These are phyloP conservation scores for Acrocephalus scirpaceus DNA, from an alignment of 2,797 vertebrate species.

Conservation along the genomic window DNA sequence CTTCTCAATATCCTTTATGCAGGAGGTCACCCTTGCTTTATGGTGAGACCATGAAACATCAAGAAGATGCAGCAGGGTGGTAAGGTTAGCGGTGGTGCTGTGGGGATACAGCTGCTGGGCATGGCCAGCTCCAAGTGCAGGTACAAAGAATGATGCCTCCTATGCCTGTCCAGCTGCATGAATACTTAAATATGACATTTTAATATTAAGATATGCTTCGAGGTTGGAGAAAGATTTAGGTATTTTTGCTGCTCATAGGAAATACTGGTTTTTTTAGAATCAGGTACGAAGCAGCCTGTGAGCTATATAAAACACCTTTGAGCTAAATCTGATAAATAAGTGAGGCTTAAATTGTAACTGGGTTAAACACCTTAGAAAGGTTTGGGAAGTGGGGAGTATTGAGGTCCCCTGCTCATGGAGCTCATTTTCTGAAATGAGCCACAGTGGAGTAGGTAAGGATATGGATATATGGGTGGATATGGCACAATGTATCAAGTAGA, in stretches of 20 bases:
- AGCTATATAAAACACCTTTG: neutral
- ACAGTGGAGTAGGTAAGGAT: neutral
- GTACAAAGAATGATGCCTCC: neutral
- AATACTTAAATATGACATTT: neutral
- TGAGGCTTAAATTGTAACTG: neutral
- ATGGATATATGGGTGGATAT: accelerated
- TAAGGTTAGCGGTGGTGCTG: accelerated
- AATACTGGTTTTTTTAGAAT: neutral
- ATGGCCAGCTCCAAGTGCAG: neutral
- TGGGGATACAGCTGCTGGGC: neutral
- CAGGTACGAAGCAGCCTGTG: neutral
- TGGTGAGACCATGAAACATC: neutral
- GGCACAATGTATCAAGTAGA: neutral
- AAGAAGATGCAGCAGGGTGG: neutral
- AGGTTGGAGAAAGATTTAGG: neutral
- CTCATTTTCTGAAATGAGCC: neutral
- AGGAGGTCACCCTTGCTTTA: neutral
- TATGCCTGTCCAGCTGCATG: neutral
- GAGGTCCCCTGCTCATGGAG: neutral
- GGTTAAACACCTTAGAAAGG: neutral
- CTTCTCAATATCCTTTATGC: neutral
- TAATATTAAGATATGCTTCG: neutral
- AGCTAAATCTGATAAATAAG: neutral
- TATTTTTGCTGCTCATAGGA: neutral
- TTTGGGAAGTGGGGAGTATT: accelerated